phyloP scores from a whole-genome alignment of 2,888 invertebrate genomes.

The Sphecodes monilicornis region DNA sequence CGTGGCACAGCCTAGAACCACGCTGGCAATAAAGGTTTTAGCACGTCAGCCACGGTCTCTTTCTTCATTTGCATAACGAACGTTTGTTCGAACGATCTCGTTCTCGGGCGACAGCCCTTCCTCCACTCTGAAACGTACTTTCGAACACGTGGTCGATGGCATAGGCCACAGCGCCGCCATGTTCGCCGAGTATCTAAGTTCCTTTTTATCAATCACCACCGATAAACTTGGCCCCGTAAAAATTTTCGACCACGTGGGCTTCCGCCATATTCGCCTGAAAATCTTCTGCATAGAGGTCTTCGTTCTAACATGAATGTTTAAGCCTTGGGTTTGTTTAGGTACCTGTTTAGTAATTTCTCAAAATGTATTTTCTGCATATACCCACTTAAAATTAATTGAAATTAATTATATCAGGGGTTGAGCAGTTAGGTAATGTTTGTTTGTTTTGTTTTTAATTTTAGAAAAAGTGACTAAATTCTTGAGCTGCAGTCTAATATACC shows the following conservation, averaged over 20 bases:
- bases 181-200: background rate
- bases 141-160: background rate
- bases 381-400: background rate
- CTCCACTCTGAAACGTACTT: background rate
- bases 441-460: background rate
- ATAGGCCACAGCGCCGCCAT: background rate
- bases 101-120: constrained; percentile 29
- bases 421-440: background rate
- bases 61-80: constrained; percentile 58
- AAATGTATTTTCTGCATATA: background rate
- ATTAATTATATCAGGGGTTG: background rate
- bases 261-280: background rate
- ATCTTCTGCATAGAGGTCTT: background rate
- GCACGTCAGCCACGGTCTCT: constrained; percentile 43
- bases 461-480: background rate
- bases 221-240: background rate
- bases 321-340: background rate
- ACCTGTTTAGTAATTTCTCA: background rate
- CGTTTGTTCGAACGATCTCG: constrained; percentile 25
- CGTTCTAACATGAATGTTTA: too few species aligned
- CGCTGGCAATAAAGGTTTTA: constrained; percentile 41
- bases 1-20: constrained; percentile 62
- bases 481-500: background rate
- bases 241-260: background rate
- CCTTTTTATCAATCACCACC: background rate